Conservation (phyloP, 2,888 invertebrate genomes). For the Electrophaes corylata region DNA sequence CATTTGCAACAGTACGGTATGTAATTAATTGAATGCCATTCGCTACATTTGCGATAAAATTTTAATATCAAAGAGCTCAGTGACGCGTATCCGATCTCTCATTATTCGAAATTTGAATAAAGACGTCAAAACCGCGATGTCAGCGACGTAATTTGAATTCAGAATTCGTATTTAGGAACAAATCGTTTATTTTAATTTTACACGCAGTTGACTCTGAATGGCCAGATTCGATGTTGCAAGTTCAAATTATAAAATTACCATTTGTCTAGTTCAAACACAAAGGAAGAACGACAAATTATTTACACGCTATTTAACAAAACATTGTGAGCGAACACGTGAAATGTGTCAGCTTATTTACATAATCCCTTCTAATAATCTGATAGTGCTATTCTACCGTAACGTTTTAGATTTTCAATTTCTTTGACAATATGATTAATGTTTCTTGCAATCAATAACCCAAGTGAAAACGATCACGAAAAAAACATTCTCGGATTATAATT, state of each 20-base stretch:
- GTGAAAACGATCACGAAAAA: not conserved
- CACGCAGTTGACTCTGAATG: slow-evolving; percentile 80
- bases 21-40: slow-evolving; percentile 28
- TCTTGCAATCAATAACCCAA: not conserved
- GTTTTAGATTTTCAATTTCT: slow-evolving; percentile 52
- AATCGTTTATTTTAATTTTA: slow-evolving; percentile 80
- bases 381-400: slow-evolving; percentile 52
- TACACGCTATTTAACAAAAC: slow-evolving; percentile 80
- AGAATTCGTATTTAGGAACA: slow-evolving; percentile 67
- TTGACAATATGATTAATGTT: slow-evolving; percentile 41
- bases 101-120: slow-evolving; percentile 75
- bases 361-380: slow-evolving; percentile 61
- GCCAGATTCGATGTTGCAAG: slow-evolving; percentile 57
- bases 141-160: slow-evolving; percentile 47
- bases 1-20: slow-evolving; percentile 21
- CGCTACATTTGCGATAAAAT: slow-evolving; percentile 43
- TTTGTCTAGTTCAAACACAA: slow-evolving; percentile 69
- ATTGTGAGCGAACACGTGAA: slow-evolving; percentile 71
- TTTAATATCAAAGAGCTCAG: slow-evolving; percentile 68
- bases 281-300: slow-evolving; percentile 56
- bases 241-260: slow-evolving; percentile 69
- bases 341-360: slow-evolving; percentile 64
- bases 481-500: not conserved
- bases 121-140: slow-evolving; percentile 78
- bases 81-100: slow-evolving; percentile 67